Base-by-base conservation (phyloP, 30 jellyfish, hydroid and myxozoan genomes). In the Aurelia coerulea region DNA sequence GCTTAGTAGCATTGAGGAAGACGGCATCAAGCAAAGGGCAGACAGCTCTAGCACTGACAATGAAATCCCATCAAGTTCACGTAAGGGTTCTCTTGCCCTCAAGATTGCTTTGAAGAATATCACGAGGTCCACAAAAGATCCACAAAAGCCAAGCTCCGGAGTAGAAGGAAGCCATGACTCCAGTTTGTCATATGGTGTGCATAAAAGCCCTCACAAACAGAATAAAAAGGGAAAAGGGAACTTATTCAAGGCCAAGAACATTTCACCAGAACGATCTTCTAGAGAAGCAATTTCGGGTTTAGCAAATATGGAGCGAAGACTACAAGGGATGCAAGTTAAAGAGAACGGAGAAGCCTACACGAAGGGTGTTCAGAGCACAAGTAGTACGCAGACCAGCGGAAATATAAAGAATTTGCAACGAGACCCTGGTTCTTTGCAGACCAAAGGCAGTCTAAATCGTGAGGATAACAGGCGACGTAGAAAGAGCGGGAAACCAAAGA, bases 401-500 rank as follows among this genome's bases (percentile, higher is more conserved):
- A 46, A 46, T 46, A 46, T 6, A 46, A 46, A 46, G 56, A 46
- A 46, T 46, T 7, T 46, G 56, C 35, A 60, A 60, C 35, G 10
- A 23, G 5, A 0, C 39, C 3, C 37, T n/a, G 14, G 10, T 10
- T n/a, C 35, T 60, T 10, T n/a, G 35, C 37, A 60, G 70, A 23
- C 31, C 35, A 23, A 60, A 23, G 70, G 70, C 31, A 60, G 37
- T 23, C 31, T 17, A 2, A 34, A 60, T 23, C 15, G 72, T 6
- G 78, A 67, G 58, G 18, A n/a, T 5, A 33, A 2, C 14, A 56
- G 37, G 32, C 56, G 74, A 52, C 86, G 74, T n/a, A 53, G 86
- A 23, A 75, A 75, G 60, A 33, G 74, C 41, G 5, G 37, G 59
- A 18, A 33, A 6, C 86, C 86, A 17, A 75, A 60, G 70, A 60